These are phyloP conservation scores for Pogonus chalceus DNA, from an alignment of 1,140 invertebrate species.

Conservation along the genomic window DNA sequence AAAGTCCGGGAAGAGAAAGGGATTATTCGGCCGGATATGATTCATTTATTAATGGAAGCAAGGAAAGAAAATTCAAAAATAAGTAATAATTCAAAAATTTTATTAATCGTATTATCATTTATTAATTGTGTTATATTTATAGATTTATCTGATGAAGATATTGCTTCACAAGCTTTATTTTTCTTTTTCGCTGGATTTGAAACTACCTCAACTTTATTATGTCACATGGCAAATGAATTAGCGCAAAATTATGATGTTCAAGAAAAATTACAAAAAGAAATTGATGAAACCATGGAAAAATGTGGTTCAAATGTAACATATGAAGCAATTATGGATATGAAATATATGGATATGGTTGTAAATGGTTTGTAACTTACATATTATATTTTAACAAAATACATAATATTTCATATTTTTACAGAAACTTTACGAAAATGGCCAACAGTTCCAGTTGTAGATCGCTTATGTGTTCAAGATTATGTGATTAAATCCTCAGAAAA, in stretches of 20 bases:
- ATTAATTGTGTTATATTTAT: background rate
- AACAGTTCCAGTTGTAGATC: constrained; percentile 37
- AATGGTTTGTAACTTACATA: constrained; percentile 26
- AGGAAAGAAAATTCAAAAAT: constrained; percentile 23
- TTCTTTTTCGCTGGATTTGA: constrained; percentile 57
- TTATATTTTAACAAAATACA: background rate
- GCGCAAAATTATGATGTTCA: constrained; percentile 41
- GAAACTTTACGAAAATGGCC: constrained; percentile 49
- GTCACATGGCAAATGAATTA: constrained; percentile 36
- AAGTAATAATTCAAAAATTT: constrained; percentile 12
- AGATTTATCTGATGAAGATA: constrained; percentile 40
- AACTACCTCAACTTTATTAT: constrained; percentile 36
- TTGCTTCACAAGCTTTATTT: constrained; percentile 48
- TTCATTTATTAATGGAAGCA: constrained; percentile 36
- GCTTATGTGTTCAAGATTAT: constrained; percentile 31
- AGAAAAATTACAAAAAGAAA: constrained; percentile 21
- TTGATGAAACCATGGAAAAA: constrained; percentile 19
- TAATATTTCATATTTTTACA: constrained; percentile 13
- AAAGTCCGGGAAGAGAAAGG: constrained; percentile 27
- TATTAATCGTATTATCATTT: background rate
- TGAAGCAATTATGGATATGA: constrained; percentile 36
- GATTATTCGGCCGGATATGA: constrained; percentile 35
- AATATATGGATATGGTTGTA: constrained; percentile 43
- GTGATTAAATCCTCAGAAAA: constrained; percentile 10
- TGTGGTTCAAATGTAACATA: constrained; percentile 29